These are phyloP conservation scores for Malurus splendens DNA, from an alignment of 2,797 vertebrate genomes.

Conservation along the genomic window DNA sequence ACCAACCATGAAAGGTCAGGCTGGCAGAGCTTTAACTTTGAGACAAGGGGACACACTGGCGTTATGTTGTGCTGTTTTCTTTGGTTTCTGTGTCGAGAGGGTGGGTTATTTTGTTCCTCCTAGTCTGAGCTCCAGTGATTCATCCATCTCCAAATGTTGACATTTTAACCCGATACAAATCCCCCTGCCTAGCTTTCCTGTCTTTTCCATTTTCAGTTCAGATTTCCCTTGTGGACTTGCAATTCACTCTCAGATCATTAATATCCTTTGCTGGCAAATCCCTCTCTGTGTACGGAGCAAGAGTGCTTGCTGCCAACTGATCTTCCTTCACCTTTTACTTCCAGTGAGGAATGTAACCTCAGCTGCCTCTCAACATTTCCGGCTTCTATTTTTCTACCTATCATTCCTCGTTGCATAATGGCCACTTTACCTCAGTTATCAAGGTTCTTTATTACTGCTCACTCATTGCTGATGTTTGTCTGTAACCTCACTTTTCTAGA, in stretches of 20 bases:
- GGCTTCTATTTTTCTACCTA: background rate
- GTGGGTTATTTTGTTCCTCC: background rate
- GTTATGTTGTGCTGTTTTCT: background rate
- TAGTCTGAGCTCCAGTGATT: background rate
- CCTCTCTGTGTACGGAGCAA: background rate
- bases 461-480: background rate
- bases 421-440: background rate
- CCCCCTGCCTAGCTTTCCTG: slow-evolving; percentile 14
- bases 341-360: slow-evolving; percentile 33
- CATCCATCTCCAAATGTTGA: slow-evolving; percentile 48
- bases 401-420: background rate
- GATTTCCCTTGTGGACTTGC: slow-evolving; percentile 8
- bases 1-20: background rate
- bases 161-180: slow-evolving; percentile 28
- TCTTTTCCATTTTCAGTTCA: slow-evolving; percentile 48
- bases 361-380: background rate
- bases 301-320: background rate
- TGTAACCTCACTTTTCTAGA: slow-evolving; percentile 15
- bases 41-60: background rate
- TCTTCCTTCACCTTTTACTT: slow-evolving; percentile 42
- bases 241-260: slow-evolving; percentile 42
- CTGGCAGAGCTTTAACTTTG: background rate
- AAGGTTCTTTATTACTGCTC: background rate
- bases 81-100: background rate
- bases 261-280: slow-evolving; percentile 42